A percentile compares a stretch with the other conserved stretches of the same genome.
These are phyloP conservation scores for Antechinus flavipes DNA, from an alignment of 2,113 vertebrate genomes.

Conservation along the genomic window DNA sequence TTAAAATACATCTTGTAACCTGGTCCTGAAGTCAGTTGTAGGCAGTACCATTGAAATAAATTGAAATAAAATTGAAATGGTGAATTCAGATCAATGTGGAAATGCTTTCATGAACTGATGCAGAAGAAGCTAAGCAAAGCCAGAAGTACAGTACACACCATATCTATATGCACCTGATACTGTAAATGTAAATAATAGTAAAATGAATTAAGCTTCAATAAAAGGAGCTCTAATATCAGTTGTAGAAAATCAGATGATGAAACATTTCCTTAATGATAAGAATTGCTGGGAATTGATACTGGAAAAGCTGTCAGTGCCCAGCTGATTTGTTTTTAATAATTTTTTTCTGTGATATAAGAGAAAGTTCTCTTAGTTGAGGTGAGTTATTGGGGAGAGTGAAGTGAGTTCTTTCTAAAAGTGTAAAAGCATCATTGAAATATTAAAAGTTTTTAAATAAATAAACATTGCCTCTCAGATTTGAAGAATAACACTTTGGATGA, in stretches of 20 bases:
- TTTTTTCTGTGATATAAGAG: background rate
- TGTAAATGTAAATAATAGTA: background rate
- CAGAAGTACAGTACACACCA: background rate
- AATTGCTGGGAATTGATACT: background rate
- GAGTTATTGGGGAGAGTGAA: no score
- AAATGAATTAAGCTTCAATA: background rate
- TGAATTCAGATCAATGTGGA: background rate
- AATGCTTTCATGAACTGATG: background rate
- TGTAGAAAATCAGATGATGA: background rate
- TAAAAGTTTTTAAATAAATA: background rate
- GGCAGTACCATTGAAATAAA: background rate
- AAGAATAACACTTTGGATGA: background rate
- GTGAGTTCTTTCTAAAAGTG: background rate
- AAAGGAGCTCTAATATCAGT: background rate
- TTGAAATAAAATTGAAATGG: background rate
- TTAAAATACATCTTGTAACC: background rate
- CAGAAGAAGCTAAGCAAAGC: background rate
- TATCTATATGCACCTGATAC: no score
- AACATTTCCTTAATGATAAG: background rate
- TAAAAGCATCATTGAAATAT: background rate
- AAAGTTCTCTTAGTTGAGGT: background rate
- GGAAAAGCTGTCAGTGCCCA: background rate
- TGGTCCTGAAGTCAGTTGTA: background rate
- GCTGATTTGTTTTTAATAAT: background rate
- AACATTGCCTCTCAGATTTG: background rate